phyloP scores from a whole-genome alignment of 2,888 invertebrate species.

The Xestobium rufovillosum region DNA sequence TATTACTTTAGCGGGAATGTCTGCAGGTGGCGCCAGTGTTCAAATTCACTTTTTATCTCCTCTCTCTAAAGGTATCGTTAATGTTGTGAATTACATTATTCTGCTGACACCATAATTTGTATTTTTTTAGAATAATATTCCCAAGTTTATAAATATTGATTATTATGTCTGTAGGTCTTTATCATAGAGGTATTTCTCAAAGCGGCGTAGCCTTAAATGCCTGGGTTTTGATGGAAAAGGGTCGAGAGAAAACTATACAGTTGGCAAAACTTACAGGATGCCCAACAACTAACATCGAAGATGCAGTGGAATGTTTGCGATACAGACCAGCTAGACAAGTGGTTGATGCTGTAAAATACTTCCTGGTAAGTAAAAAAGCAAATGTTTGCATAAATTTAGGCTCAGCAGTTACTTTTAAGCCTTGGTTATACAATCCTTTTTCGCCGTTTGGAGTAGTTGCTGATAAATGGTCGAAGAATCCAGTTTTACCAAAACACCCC shows the following conservation, averaged over 20 bases:
- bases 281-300: conserved; percentile 45
- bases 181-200: conserved; percentile 57
- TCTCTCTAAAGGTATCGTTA: conserved; percentile 54
- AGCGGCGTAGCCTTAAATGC: conserved; percentile 63
- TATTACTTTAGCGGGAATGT: conserved; percentile 60
- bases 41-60: conserved; percentile 65
- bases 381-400: too few species aligned
- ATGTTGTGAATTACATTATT: too few species aligned
- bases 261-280: conserved; percentile 58
- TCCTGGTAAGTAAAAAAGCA: conserved; percentile 50
- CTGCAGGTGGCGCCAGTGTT: conserved; percentile 68
- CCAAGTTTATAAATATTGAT: too few species aligned
- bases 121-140: too few species aligned
- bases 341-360: conserved; percentile 51
- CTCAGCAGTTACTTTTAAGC: conserved; percentile 42
- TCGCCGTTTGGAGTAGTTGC: conserved; percentile 64
- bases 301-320: conserved; percentile 58
- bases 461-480: conserved; percentile 50
- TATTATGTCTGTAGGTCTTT: too few species aligned
- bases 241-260: conserved; percentile 53
- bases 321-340: conserved; percentile 53
- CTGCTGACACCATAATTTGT: too few species aligned
- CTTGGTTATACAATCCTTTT: conserved; percentile 59
- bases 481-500: conserved; percentile 62
- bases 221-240: conserved; percentile 49